A percentile compares a stretch with the other conserved stretches of the same genome.
phyloP scores from a whole-genome alignment of 1,140 invertebrate species.

The Drosophila lacertosa region DNA sequence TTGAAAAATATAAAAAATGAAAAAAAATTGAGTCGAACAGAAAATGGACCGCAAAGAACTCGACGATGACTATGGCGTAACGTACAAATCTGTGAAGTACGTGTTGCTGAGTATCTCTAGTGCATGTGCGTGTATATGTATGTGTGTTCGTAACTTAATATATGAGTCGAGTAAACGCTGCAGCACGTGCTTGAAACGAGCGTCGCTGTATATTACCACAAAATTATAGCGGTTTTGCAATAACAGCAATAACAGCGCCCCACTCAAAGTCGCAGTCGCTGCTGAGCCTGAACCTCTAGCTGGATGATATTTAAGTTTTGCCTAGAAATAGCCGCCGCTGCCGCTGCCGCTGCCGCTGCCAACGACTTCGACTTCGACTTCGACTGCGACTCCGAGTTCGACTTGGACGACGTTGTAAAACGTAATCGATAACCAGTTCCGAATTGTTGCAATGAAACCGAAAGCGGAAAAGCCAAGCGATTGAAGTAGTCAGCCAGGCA shows the following conservation, averaged over 20 bases:
- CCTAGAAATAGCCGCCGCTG: slow-evolving; percentile 62
- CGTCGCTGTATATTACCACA: slow-evolving; percentile 80
- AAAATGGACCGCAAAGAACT: slow-evolving; percentile 37
- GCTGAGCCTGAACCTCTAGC: slow-evolving; percentile 31
- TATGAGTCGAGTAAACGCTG: slow-evolving; percentile 77
- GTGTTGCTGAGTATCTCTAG: slow-evolving; percentile 65
- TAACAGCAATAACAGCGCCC: slow-evolving; percentile 56
- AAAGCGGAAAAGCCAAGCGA: slow-evolving; percentile 77
- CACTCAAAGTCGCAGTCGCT: slow-evolving; percentile 25
- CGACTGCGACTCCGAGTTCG: slow-evolving; percentile 1
- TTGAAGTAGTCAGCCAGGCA: slow-evolving; percentile 49
- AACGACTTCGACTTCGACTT: background rate
- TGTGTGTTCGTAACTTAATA: slow-evolving; percentile 65
- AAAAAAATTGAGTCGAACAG: slow-evolving; percentile 36
- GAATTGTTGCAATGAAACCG: slow-evolving; percentile 81
- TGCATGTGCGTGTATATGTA: slow-evolving; percentile 36
- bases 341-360: slow-evolving; percentile 5
- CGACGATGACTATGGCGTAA: slow-evolving; percentile 68
- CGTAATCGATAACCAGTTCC: slow-evolving; percentile 82
- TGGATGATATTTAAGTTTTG: slow-evolving; percentile 79
- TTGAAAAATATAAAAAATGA: slow-evolving; percentile 58
- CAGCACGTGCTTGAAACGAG: slow-evolving; percentile 80
- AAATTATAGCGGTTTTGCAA: slow-evolving; percentile 81
- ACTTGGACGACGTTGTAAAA: slow-evolving; percentile 45
- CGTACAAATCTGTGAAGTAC: slow-evolving; percentile 80